Percentiles rank a stretch among this genome's conserved stretches.
phyloP scores from a whole-genome alignment of 2,888 invertebrate genomes.

The Romanomermis culicivorax region DNA sequence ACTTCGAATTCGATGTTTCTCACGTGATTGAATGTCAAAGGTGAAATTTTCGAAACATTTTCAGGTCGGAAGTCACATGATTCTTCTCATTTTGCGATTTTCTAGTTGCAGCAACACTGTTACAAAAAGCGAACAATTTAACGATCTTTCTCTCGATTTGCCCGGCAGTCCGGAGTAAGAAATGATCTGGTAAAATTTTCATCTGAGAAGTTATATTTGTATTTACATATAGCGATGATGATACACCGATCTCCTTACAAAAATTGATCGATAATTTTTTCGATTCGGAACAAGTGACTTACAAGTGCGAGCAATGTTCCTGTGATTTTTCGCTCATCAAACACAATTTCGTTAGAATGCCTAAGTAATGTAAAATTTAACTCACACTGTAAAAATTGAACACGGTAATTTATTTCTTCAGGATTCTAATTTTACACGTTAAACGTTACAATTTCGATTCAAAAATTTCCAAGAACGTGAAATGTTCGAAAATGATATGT shows the following conservation, averaged over 20 bases:
- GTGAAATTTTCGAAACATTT: slow-evolving; percentile 15
- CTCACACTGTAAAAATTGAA: slow-evolving; percentile 5
- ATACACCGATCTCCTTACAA: slow-evolving; percentile 13
- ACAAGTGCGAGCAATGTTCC: slow-evolving; percentile 26
- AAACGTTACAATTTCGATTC: slow-evolving; percentile 24
- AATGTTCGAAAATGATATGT: not conserved
- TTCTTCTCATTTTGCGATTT: too few species aligned
- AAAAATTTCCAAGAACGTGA: not conserved
- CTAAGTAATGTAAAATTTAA: slow-evolving; percentile 18
- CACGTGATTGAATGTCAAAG: slow-evolving; percentile 23
- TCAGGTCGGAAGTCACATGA: not conserved
- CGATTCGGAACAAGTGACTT: slow-evolving; percentile 22
- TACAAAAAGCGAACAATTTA: slow-evolving; percentile 24
- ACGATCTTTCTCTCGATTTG: slow-evolving; percentile 26
- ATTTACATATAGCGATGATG: not conserved
- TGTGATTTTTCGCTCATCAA: slow-evolving; percentile 20
- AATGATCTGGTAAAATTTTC: not conserved
- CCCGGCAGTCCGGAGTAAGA: slow-evolving; percentile 16
- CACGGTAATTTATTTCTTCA: too few species aligned
- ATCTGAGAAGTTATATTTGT: not conserved
- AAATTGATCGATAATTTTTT: slow-evolving; percentile 25
- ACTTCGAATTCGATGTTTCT: slow-evolving; percentile 28
- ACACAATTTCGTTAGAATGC: slow-evolving; percentile 23
- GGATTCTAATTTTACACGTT: slow-evolving; percentile 26
- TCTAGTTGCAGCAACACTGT: slow-evolving; percentile 22